Evolutionary conservation across 2,797 vertebrate species (phyloP).

Genomic region (Trematomus bernacchii): DNA sequence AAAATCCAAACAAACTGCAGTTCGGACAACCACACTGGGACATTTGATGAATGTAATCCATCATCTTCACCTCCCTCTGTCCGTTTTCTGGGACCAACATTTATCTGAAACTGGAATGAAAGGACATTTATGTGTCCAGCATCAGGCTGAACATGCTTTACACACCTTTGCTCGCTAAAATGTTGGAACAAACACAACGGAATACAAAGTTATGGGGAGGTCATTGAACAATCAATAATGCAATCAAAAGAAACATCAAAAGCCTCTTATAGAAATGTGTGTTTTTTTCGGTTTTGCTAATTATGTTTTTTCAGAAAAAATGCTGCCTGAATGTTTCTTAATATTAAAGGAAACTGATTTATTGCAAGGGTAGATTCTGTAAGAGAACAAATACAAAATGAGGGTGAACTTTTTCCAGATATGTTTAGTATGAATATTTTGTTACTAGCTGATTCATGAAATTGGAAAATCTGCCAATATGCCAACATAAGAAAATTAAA

Average conservation of each 20-base stretch:
- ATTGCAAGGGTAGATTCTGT: background rate
- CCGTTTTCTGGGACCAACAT: background rate
- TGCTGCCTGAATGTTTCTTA: background rate
- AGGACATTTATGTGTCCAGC: background rate
- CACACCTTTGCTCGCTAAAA: background rate
- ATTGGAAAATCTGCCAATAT: too few species aligned
- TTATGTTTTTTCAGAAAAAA: background rate
- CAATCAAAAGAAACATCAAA: background rate
- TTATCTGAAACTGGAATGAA: background rate
- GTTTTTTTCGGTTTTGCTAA: background rate
- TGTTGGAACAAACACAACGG: background rate
- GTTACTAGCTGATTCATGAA: background rate
- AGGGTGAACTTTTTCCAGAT: background rate
- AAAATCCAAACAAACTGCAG: slow-evolving; percentile 29
- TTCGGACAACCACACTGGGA: slow-evolving; percentile 31
- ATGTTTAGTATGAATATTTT: background rate
- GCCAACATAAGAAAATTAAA: too few species aligned
- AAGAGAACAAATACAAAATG: background rate
- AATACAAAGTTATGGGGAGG: background rate
- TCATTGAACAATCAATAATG: background rate
- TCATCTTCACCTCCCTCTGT: slow-evolving; percentile 27
- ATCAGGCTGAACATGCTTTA: background rate
- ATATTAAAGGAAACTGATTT: background rate
- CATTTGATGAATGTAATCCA: slow-evolving; percentile 30
- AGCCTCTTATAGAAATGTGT: background rate